Evolutionary conservation across 2,888 invertebrate genomes (phyloP).

Genomic region (Ptilodon capucinus): DNA sequence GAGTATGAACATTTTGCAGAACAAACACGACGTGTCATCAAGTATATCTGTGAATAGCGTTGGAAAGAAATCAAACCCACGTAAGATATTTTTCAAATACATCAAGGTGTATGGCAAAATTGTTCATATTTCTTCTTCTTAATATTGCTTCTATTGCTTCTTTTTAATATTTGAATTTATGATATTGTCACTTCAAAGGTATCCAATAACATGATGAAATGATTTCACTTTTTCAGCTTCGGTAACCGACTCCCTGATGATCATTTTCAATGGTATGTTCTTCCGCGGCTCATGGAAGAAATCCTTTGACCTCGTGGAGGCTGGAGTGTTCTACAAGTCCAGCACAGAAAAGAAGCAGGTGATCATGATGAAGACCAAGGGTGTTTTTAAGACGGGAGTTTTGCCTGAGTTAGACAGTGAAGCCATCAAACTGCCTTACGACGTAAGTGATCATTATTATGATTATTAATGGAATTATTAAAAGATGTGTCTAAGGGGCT

Average conservation of each 20-base stretch:
- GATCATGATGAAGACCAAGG: constrained; percentile 86
- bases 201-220: no score
- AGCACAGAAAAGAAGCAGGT: constrained; percentile 83
- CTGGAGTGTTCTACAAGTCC: constrained; percentile 85
- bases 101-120: no score
- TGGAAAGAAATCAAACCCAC: constrained; percentile 71
- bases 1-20: constrained; percentile 62
- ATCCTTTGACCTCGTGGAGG: constrained; percentile 81
- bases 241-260: constrained; percentile 81
- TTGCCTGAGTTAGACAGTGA: constrained; percentile 85
- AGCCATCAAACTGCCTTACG: constrained; percentile 88
- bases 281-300: constrained; percentile 90
- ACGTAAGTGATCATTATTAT: no score
- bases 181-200: no score
- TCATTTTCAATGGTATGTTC: constrained; percentile 89
- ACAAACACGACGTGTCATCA: constrained; percentile 79
- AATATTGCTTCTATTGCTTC: no score
- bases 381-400: constrained; percentile 83
- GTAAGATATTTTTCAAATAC: no score
- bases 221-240: constrained; percentile 48
- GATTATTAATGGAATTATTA: no score
- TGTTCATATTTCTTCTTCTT: no score
- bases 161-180: no score
- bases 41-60: constrained; percentile 84
- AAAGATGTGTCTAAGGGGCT: no score